A percentile compares a stretch with the other conserved stretches of the same genome.
These are phyloP conservation scores for Dioctria linearis DNA, from an alignment of 2,888 invertebrate species.

Conservation along the genomic window DNA sequence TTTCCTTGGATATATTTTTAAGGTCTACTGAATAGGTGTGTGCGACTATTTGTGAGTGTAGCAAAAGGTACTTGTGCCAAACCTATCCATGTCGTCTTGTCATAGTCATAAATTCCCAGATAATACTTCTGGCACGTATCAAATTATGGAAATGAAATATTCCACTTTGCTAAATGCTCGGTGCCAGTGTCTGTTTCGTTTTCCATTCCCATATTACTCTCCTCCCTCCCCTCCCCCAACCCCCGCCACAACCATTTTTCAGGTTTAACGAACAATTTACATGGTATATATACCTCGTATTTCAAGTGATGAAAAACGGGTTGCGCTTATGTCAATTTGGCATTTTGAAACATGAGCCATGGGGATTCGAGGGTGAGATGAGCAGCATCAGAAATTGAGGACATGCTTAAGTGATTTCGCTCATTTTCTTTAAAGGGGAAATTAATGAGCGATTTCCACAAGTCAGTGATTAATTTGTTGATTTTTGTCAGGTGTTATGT, in stretches of 20 bases:
- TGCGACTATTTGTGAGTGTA: background rate
- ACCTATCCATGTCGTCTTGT: slow-evolving; percentile 27
- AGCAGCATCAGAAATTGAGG: background rate
- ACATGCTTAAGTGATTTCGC: slow-evolving; percentile 30
- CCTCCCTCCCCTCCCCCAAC: background rate
- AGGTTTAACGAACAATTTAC: slow-evolving; percentile 41
- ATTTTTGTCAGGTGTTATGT: background rate
- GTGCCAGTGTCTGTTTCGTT: slow-evolving; percentile 6
- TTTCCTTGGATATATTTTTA: slow-evolving; percentile 19
- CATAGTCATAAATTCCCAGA: slow-evolving; percentile 41
- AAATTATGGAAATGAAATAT: slow-evolving; percentile 46
- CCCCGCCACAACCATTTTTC: slow-evolving; percentile 1
- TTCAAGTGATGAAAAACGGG: slow-evolving; percentile 50
- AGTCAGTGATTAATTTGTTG: slow-evolving; percentile 9
- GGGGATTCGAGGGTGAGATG: slow-evolving; percentile 6
- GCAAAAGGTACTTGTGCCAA: slow-evolving; percentile 21
- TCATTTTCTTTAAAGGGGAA: slow-evolving; percentile 35
- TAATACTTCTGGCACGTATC: slow-evolving; percentile 50
- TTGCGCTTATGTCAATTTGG: slow-evolving; percentile 49
- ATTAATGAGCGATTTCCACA: slow-evolving; percentile 36
- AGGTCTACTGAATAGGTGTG: background rate
- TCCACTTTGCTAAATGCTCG: slow-evolving; percentile 35
- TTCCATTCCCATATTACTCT: background rate
- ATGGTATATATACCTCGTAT: slow-evolving; percentile 29
- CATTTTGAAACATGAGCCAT: slow-evolving; percentile 43